Percentiles rank a stretch among this genome's conserved stretches.
phyloP scores from a whole-genome alignment of 2,888 invertebrate genomes.

The Ernsta delagoae region DNA sequence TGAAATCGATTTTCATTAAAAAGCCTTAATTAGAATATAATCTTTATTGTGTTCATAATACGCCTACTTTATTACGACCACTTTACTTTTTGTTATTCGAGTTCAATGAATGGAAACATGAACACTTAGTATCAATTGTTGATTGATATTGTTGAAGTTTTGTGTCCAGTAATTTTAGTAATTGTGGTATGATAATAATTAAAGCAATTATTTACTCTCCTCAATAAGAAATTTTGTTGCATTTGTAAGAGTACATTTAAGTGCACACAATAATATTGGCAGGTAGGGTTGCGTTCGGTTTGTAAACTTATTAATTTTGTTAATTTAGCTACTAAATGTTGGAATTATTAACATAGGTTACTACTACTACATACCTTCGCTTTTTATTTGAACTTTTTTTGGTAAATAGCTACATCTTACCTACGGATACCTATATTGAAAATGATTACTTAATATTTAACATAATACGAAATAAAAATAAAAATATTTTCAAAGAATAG shows the following conservation, averaged over 20 bases:
- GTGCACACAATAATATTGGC: too few relatives aligned
- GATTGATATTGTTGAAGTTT: constrained; percentile 29
- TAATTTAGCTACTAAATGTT: too few relatives aligned
- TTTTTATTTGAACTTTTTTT: too few relatives aligned
- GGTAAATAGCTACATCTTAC: too few relatives aligned
- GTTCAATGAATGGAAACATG: constrained; percentile 29
- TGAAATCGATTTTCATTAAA: constrained; percentile 24
- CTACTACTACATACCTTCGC: too few relatives aligned
- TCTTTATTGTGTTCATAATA: constrained; percentile 34
- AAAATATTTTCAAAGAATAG: too few relatives aligned
- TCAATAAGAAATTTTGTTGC: background rate
- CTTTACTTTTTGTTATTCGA: constrained; percentile 28
- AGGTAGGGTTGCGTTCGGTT: background rate
- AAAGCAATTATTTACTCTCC: background rate
- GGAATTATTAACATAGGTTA: too few relatives aligned
- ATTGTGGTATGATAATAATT: constrained; percentile 19
- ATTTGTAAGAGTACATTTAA: background rate
- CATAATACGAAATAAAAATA: too few relatives aligned
- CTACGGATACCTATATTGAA: too few relatives aligned
- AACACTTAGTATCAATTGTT: constrained; percentile 31
- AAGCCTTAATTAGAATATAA: constrained; percentile 33
- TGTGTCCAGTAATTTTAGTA: constrained; percentile 24
- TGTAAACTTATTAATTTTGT: background rate
- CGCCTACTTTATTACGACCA: constrained; percentile 29
- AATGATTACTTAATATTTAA: too few relatives aligned